Evolutionary conservation across 2,888 invertebrate genomes (phyloP).

Genomic region (Gymnocheta viridis): DNA sequence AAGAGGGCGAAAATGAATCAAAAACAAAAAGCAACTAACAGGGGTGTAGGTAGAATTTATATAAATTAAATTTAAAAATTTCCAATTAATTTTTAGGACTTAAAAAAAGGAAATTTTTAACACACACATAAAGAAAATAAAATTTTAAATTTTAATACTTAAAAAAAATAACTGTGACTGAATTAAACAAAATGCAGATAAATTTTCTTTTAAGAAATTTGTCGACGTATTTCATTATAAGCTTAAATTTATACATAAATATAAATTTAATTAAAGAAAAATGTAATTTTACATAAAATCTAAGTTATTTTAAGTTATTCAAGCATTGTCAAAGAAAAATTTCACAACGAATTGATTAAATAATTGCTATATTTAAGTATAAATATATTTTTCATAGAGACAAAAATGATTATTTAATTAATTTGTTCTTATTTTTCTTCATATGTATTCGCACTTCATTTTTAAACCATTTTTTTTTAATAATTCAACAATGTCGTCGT

Average conservation of each 20-base stretch:
- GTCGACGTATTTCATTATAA: slow-evolving; percentile 69
- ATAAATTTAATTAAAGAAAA: slow-evolving; percentile 24
- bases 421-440: slow-evolving; percentile 76
- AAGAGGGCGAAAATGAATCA: background rate
- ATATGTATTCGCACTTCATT: slow-evolving; percentile 57
- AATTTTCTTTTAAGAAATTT: slow-evolving; percentile 63
- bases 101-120: slow-evolving; percentile 3
- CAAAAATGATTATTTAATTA: slow-evolving; percentile 77
- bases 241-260: slow-evolving; percentile 12
- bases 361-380: slow-evolving; percentile 72
- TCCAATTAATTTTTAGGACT: slow-evolving; percentile 46
- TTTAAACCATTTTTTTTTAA: slow-evolving; percentile 48
- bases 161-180: slow-evolving; percentile 77
- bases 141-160: slow-evolving; percentile 13
- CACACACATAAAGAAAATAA: slow-evolving; percentile 1
- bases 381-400: slow-evolving; percentile 16
- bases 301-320: slow-evolving; percentile 53
- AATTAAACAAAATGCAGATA: slow-evolving; percentile 65
- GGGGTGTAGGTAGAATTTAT: slow-evolving; percentile 68
- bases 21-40: slow-evolving; percentile 42
- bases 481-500: background rate
- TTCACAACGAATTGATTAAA: slow-evolving; percentile 79
- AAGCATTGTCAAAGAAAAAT: slow-evolving; percentile 48
- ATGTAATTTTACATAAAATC: slow-evolving; percentile 33
- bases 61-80: slow-evolving; percentile 52